Conservation (phyloP, 2,797 vertebrate species). For the Xenentodon cancila region DNA sequence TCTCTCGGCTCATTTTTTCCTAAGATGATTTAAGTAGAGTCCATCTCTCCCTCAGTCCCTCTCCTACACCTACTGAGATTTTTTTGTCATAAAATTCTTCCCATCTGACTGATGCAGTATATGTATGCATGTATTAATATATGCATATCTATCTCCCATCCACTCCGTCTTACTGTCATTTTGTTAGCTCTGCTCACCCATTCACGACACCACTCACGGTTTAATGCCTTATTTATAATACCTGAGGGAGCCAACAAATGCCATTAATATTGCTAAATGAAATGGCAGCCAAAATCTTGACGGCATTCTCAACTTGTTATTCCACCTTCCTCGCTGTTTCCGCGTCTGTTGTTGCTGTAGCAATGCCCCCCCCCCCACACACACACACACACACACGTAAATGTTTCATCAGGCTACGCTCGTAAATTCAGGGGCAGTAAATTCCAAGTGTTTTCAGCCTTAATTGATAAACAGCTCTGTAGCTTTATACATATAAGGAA, state of each 20-base stretch:
- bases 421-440: constrained; percentile 32
- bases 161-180: constrained; percentile 30
- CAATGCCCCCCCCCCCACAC: constrained; percentile 8
- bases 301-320: constrained; percentile 16
- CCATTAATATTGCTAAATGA: constrained; percentile 43
- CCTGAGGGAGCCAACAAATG: constrained; percentile 13
- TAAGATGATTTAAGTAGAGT: constrained; percentile 44
- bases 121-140: neutral
- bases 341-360: constrained; percentile 29
- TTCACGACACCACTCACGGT: constrained; percentile 26
- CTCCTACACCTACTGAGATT: constrained; percentile 36
- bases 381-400: too few species aligned
- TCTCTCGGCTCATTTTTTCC: constrained; percentile 61
- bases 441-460: neutral
- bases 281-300: constrained; percentile 32
- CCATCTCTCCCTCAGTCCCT: constrained; percentile 28
- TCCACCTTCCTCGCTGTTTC: constrained; percentile 15
- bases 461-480: constrained; percentile 25
- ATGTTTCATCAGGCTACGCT: constrained; percentile 39
- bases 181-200: constrained; percentile 2
- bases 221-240: constrained; percentile 33
- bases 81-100: constrained; percentile 38
- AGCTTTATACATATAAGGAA: constrained; percentile 5
- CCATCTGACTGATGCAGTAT: constrained; percentile 19
- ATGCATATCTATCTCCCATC: constrained; percentile 22